These are phyloP conservation scores for Recurvirostra avosetta DNA, from an alignment of 2,113 vertebrate species.

Conservation along the genomic window DNA sequence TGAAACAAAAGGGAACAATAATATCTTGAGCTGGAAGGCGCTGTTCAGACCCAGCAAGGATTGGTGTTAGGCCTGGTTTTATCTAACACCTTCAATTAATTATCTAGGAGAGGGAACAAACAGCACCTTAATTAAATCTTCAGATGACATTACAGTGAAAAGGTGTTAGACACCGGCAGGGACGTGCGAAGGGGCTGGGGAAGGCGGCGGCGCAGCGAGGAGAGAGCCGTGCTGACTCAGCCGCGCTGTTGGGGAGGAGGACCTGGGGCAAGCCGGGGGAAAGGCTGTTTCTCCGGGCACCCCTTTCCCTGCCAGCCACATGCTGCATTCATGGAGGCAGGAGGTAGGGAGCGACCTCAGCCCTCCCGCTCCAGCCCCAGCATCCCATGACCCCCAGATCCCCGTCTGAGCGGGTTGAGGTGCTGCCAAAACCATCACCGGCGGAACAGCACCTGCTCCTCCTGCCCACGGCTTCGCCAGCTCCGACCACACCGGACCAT, in stretches of 20 bases:
- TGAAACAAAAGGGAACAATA: conserved; percentile 58
- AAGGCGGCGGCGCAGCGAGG: neutral
- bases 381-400: neutral
- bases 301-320: neutral
- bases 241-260: neutral
- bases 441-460: accelerated
- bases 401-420: neutral
- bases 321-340: neutral
- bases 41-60: conserved; percentile 28
- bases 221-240: neutral
- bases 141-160: conserved; percentile 51
- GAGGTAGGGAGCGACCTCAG: neutral
- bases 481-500: accelerated
- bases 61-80: conserved; percentile 25
- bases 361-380: accelerated
- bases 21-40: conserved; percentile 22
- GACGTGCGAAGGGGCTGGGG: neutral
- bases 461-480: neutral
- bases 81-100: conserved; percentile 69
- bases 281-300: neutral
- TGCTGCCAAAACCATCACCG: neutral
- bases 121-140: conserved; percentile 70
- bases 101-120: conserved; percentile 55
- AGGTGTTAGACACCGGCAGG: conserved; percentile 53
- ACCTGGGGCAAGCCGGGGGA: neutral